These are phyloP conservation scores for Sesia bembeciformis DNA, from an alignment of 2,888 invertebrate genomes.

Conservation along the genomic window DNA sequence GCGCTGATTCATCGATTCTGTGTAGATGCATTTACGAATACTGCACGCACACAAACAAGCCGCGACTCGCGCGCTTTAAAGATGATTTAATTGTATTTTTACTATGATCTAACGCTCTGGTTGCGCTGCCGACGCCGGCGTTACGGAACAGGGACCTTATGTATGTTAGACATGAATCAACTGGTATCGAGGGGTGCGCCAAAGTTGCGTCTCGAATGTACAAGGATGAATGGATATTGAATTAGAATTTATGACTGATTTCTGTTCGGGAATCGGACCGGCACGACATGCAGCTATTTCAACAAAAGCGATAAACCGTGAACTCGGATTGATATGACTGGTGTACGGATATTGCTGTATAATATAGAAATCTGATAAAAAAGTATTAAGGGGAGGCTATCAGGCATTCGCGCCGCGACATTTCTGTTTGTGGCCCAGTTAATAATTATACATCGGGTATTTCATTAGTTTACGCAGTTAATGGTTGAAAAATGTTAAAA, in stretches of 20 bases:
- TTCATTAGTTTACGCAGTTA: slow-evolving; percentile 72
- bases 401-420: slow-evolving; percentile 73
- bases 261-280: slow-evolving; percentile 19
- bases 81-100: too few relatives aligned
- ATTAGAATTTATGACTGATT: neutral
- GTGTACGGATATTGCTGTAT: slow-evolving; percentile 52
- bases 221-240: neutral
- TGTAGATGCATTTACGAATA: too few relatives aligned
- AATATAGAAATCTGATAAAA: slow-evolving; percentile 43
- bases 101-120: slow-evolving; percentile 32
- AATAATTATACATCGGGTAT: slow-evolving; percentile 59
- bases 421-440: slow-evolving; percentile 59
- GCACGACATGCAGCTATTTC: slow-evolving; percentile 54
- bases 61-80: too few relatives aligned
- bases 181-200: too few relatives aligned
- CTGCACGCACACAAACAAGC: too few relatives aligned
- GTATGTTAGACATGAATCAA: neutral
- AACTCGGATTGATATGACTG: slow-evolving; percentile 59
- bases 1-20: too few relatives aligned
- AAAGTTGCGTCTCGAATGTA: neutral
- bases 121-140: slow-evolving; percentile 27
- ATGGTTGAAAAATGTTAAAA: slow-evolving; percentile 71
- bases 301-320: slow-evolving; percentile 59
- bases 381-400: slow-evolving; percentile 61
- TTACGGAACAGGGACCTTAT: neutral